phyloP scores from a whole-genome alignment of 2,797 vertebrate genomes.

The Huso huso region DNA sequence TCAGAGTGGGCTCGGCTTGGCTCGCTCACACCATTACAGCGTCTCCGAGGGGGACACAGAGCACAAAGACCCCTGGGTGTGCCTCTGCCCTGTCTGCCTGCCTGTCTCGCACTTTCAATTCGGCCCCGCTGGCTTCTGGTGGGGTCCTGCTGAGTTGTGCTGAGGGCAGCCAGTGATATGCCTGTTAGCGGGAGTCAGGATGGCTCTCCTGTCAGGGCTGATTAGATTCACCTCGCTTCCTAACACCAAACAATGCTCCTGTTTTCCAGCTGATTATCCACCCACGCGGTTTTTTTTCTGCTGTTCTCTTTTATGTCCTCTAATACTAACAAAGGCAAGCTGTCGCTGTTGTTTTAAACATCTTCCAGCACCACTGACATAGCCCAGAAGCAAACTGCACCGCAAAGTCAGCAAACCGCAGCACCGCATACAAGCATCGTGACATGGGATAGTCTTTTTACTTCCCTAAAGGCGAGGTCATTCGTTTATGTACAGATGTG shows the following conservation, averaged over 20 bases:
- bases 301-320: background rate
- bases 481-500: no score
- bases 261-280: background rate
- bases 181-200: background rate
- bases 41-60: background rate
- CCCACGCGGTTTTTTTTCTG: background rate
- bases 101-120: constrained; percentile 11
- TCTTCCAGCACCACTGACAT: background rate
- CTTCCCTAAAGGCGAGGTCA: no score
- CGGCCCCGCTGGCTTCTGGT: background rate
- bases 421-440: background rate
- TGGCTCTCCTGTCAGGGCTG: constrained; percentile 5
- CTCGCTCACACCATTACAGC: constrained; percentile 17
- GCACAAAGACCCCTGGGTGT: background rate
- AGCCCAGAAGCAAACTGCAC: background rate
- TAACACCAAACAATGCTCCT: background rate
- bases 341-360: background rate
- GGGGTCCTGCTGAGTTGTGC: background rate
- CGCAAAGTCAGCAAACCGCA: background rate
- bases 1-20: constrained; percentile 12
- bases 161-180: background rate
- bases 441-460: no score
- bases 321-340: background rate
- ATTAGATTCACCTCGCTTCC: background rate
- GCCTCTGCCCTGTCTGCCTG: constrained; percentile 4